Conservation (phyloP, 1,140 invertebrate species). For the Dicyema japonicum region DNA sequence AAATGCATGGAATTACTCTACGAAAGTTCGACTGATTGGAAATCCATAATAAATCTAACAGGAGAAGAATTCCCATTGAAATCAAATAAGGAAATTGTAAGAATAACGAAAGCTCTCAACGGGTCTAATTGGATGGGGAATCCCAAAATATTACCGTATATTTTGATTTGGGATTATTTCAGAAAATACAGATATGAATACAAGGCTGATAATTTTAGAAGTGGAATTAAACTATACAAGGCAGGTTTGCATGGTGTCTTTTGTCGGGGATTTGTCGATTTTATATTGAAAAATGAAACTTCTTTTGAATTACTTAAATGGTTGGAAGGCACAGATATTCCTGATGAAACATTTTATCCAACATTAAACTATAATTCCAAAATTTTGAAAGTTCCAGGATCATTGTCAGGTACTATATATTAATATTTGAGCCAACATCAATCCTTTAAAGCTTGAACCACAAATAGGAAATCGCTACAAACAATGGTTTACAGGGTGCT, state of each 20-base stretch:
- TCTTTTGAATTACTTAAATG: constrained; percentile 2
- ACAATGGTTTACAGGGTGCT: constrained; percentile 1
- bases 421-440: background rate
- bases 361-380: constrained; percentile 5
- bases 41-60: constrained; percentile 9
- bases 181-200: too few species aligned
- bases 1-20: constrained; percentile 2
- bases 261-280: constrained; percentile 4
- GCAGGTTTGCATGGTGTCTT: constrained; percentile 1
- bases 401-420: constrained; percentile 2
- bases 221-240: too few species aligned
- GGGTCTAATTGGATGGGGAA: constrained; percentile 9
- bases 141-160: too few species aligned
- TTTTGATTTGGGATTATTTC: too few species aligned
- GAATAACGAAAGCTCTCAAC: constrained; percentile 9
- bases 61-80: constrained; percentile 9
- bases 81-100: constrained; percentile 11
- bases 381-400: constrained; percentile 4
- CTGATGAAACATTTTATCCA: constrained; percentile 6
- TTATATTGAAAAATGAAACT: constrained; percentile 1
- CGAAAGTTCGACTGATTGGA: constrained; percentile 6
- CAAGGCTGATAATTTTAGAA: too few species aligned
- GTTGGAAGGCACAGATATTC: constrained; percentile 2
- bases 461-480: constrained; percentile 2
- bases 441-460: too few species aligned